Percentiles rank a stretch among this genome's conserved stretches.
These are phyloP conservation scores for Sitta carolinensis DNA, from an alignment of 2,797 vertebrate genomes.

Conservation along the genomic window DNA sequence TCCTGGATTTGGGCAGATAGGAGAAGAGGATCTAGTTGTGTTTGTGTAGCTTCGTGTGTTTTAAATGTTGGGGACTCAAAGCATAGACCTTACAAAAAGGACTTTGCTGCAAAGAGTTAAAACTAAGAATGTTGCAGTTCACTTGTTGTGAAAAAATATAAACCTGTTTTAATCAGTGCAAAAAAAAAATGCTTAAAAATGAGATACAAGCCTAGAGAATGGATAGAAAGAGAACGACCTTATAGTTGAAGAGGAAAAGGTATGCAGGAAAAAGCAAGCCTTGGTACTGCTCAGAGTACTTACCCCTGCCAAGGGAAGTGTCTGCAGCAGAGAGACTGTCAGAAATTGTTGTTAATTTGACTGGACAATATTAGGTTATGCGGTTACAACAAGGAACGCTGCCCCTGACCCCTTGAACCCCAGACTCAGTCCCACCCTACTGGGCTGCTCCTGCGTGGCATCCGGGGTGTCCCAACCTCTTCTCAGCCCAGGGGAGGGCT, in stretches of 20 bases:
- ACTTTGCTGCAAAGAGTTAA: background rate
- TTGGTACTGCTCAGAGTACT: background rate
- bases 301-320: background rate
- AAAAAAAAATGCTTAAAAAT: background rate
- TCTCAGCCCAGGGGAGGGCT: background rate
- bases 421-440: background rate
- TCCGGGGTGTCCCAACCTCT: rapidly evolving
- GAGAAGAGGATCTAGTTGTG: background rate
- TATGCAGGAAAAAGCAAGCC: background rate
- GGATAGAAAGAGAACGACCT: background rate
- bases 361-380: background rate
- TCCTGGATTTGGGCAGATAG: background rate
- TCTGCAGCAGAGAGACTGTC: background rate
- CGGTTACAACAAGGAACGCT: background rate
- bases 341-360: background rate
- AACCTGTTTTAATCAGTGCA: background rate
- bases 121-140: background rate
- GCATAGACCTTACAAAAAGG: background rate
- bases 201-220: background rate
- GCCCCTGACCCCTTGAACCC: background rate
- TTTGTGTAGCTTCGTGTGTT: background rate
- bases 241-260: background rate
- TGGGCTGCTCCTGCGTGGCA: background rate
- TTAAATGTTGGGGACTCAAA: background rate
- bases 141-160: background rate